Evolutionary conservation across 2,888 invertebrate genomes (phyloP), one percentile per base, ranked within the genome.

Genomic region (Zaprionus lineosus): DNA sequence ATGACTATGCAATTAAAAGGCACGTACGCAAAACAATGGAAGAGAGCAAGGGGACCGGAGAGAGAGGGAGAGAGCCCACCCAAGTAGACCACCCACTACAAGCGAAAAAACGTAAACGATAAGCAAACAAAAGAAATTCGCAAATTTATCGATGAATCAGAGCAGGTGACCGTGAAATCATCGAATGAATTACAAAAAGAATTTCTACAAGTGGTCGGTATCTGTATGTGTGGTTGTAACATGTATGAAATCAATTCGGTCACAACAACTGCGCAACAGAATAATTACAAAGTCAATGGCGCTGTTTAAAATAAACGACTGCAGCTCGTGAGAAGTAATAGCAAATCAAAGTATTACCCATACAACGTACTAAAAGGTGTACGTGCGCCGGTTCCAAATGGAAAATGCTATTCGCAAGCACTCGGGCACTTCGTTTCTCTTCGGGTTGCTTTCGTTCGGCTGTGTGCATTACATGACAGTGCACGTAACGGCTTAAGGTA

Each of bases 221-320:
- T 21, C n/a, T 8, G 6, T 24, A 4, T 9, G 15, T 40, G 8
- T 21, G 24, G 12, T 11, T 33, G 15, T 11, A 8, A 53, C n/a
- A 33, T 59, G 46, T 60, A 43, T 46, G 61, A 43, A 50, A 64
- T 46, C 40, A 59, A 69, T 58, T 41, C 26, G 59, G 46, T 28
- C 28, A 33, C 14, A 39, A 15, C 39, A 74, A 78, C 83, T 83
- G 76, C 83, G 78, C 78, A 78, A 68, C 65, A 65, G 52, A 74
- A 65, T 57, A 82, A 79, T 59, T 65, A 58, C 60, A 75, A 72
- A 73, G 59, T 63, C 61, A 74, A 50, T 61, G 48, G 48, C 55
- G 57, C 33, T 51, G 40, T 37, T 16, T 11, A 16, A 31, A 9
- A 61, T 65, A 58, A 67, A 51, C 60, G 63, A 71, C 48, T 74